Evolutionary conservation across 2,113 vertebrate species (phyloP).

Genomic region (Bubo scandiacus): DNA sequence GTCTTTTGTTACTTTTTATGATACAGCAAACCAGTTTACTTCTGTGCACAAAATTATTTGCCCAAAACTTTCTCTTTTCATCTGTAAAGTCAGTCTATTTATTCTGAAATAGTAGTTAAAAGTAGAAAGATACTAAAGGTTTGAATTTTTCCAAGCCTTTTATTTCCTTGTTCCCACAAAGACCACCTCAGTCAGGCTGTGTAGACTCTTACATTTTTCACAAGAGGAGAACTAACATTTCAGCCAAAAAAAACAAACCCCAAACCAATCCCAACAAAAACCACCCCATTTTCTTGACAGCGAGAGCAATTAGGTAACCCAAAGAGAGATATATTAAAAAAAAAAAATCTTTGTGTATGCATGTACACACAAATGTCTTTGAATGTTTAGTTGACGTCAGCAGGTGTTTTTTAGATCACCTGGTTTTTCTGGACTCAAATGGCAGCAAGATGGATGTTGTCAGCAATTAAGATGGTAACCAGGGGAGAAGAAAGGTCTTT

Average conservation of each 20-base stretch:
- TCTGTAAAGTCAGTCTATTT: background rate
- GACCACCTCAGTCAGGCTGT: background rate
- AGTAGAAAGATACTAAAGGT: background rate
- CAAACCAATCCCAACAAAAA: background rate
- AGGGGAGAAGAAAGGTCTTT: background rate
- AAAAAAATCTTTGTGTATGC: background rate
- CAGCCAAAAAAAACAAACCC: fast-evolving
- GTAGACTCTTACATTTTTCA: background rate
- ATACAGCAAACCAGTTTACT: background rate
- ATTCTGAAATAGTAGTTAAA: background rate
- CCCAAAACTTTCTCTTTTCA: background rate
- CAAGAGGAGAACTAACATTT: background rate
- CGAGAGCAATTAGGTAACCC: background rate
- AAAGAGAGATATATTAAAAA: background rate
- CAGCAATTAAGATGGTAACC: background rate
- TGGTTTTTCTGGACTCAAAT: background rate
- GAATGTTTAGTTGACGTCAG: background rate
- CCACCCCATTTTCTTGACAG: background rate
- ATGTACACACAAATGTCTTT: background rate
- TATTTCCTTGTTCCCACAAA: background rate
- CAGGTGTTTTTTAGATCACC: background rate
- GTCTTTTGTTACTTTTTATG: background rate
- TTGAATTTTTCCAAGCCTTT: background rate
- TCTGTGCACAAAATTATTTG: background rate
- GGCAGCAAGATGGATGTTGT: background rate